Conservation (phyloP, 1,140 invertebrate species). For the Elymnias hypermnestra region DNA sequence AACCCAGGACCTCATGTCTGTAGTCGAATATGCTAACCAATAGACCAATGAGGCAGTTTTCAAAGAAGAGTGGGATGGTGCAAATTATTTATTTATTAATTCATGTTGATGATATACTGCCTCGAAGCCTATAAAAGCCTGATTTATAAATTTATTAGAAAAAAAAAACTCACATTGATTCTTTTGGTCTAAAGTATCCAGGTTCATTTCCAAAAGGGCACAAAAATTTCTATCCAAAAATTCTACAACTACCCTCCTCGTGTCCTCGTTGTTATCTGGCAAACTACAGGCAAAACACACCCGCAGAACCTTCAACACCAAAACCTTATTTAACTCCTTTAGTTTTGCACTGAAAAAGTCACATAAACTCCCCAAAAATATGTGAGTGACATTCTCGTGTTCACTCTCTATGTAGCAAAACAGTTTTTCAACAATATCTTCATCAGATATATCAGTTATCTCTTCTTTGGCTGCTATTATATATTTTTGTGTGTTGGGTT, state of each 20-base stretch:
- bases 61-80: too few species aligned
- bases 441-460: constrained; percentile 17
- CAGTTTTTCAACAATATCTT: constrained; percentile 26
- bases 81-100: too few species aligned
- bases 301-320: constrained; percentile 32
- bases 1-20: too few species aligned
- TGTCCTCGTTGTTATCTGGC: constrained; percentile 40
- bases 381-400: constrained; percentile 57
- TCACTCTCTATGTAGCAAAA: constrained; percentile 36
- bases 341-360: constrained; percentile 32
- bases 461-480: constrained; percentile 31
- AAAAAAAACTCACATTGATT: constrained; percentile 57
- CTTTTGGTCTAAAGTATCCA: constrained; percentile 23
- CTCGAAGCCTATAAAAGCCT: too few species aligned
- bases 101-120: background rate
- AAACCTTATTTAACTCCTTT: constrained; percentile 7
- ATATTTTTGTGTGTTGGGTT: constrained; percentile 31
- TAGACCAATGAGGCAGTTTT: too few species aligned
- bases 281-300: constrained; percentile 42
- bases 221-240: constrained; percentile 44
- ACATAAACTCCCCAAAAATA: constrained; percentile 51
- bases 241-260: constrained; percentile 38
- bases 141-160: too few species aligned
- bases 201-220: constrained; percentile 29
- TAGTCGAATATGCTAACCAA: too few species aligned